These are phyloP conservation scores for Cistogaster globosa DNA, from an alignment of 2,888 invertebrate genomes.

Conservation along the genomic window DNA sequence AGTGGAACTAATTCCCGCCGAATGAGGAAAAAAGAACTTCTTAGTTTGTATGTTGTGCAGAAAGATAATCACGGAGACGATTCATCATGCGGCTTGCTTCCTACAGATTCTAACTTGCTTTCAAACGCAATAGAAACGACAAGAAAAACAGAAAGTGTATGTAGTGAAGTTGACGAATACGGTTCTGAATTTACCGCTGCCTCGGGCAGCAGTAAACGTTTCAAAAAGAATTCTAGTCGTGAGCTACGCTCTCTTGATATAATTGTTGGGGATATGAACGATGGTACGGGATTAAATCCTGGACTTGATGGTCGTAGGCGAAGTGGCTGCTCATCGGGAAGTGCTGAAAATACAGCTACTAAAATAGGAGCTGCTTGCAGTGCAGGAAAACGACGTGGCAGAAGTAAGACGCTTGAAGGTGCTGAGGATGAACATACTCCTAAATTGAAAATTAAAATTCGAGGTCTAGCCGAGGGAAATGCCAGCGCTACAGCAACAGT, in stretches of 20 bases:
- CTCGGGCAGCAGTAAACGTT: conserved; percentile 83
- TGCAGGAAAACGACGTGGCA: conserved; percentile 81
- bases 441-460: conserved; percentile 91
- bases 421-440: conserved; percentile 83
- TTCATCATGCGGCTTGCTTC: conserved; percentile 84
- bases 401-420: conserved; percentile 81
- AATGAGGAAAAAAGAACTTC: conserved; percentile 94
- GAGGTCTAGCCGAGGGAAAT: conserved; percentile 79
- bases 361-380: conserved; percentile 79
- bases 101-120: conserved; percentile 81
- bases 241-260: conserved; percentile 87
- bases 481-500: conserved; percentile 71
- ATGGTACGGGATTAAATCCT: conserved; percentile 74
- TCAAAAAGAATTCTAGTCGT: conserved; percentile 84
- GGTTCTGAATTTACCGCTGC: conserved; percentile 84
- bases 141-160: conserved; percentile 95
- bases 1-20: conserved; percentile 89
- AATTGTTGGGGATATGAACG: conserved; percentile 84
- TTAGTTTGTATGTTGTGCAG: conserved; percentile 93
- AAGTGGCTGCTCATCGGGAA: conserved; percentile 83
- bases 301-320: conserved; percentile 83
- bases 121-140: conserved; percentile 84
- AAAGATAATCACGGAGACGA: conserved; percentile 93
- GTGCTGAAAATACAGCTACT: conserved; percentile 75
- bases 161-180: conserved; percentile 93